These are phyloP conservation scores for Leptopilina myrica DNA, from an alignment of 2,888 invertebrate species.

Conservation along the genomic window DNA sequence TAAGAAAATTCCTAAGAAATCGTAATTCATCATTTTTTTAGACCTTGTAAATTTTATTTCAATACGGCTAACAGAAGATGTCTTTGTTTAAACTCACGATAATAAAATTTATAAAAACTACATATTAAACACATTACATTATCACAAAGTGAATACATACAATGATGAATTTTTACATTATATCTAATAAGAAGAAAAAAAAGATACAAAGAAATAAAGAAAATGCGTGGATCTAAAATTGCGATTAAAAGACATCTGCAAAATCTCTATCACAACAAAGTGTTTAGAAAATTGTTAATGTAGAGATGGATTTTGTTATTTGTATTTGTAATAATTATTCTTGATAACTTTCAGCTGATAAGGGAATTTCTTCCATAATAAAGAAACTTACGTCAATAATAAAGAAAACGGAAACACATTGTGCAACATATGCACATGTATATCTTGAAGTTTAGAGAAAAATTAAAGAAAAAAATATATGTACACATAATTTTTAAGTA, in stretches of 20 bases:
- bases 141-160: too few species aligned
- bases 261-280: conserved; percentile 24
- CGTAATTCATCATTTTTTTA: too few species aligned
- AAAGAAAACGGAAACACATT: conserved; percentile 44
- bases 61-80: too few species aligned
- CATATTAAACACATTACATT: too few species aligned
- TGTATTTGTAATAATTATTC: conserved; percentile 50
- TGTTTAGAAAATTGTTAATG: conserved; percentile 46
- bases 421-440: conserved; percentile 44
- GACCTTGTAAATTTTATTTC: too few species aligned
- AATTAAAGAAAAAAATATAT: too few species aligned
- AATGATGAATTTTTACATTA: too few species aligned
- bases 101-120: too few species aligned
- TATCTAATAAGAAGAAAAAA: too few species aligned
- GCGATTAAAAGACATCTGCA: conserved; percentile 22
- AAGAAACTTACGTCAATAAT: conserved; percentile 51
- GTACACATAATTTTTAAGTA: too few species aligned
- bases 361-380: conserved; percentile 50
- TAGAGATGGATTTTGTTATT: conserved; percentile 44
- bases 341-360: conserved; percentile 54
- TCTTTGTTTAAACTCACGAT: too few species aligned
- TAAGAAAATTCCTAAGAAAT: too few species aligned
- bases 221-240: conserved; percentile 7
- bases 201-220: neutral
- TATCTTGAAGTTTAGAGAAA: neutral